A percentile compares a stretch with the other conserved stretches of the same genome.
Conservation (phyloP, 2,113 vertebrate species). For the Cinclus cinclus region DNA sequence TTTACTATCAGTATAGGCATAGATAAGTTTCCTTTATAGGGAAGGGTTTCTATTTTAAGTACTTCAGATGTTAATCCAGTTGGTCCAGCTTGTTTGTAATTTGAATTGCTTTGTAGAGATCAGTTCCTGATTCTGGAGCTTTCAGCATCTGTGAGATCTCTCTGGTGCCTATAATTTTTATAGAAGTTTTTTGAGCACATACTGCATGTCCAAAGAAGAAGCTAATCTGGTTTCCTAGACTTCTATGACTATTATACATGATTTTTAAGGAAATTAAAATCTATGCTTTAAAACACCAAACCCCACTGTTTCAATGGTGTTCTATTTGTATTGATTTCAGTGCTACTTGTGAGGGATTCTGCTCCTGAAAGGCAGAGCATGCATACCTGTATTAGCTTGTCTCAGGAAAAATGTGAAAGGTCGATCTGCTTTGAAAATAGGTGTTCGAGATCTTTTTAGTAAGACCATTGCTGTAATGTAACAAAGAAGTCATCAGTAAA, state of each 20-base stretch:
- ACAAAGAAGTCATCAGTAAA: neutral
- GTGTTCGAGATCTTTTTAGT: conserved; percentile 84
- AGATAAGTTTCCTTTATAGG: neutral
- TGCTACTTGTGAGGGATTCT: neutral
- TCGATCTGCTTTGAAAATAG: conserved; percentile 88
- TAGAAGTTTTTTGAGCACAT: neutral
- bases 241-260: neutral
- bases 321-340: neutral
- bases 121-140: neutral
- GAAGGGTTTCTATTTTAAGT: neutral
- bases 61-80: neutral
- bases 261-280: neutral
- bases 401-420: conserved; percentile 87
- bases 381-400: conserved; percentile 81
- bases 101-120: neutral
- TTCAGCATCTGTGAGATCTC: neutral
- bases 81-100: neutral
- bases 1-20: neutral
- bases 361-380: neutral
- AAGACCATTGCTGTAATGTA: conserved; percentile 82
- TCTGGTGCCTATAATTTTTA: neutral
- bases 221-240: neutral
- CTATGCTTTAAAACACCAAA: neutral
- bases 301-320: accelerated
- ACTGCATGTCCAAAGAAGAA: neutral